Conservation (phyloP, 1,140 invertebrate species). For the Drosophila tani region DNA sequence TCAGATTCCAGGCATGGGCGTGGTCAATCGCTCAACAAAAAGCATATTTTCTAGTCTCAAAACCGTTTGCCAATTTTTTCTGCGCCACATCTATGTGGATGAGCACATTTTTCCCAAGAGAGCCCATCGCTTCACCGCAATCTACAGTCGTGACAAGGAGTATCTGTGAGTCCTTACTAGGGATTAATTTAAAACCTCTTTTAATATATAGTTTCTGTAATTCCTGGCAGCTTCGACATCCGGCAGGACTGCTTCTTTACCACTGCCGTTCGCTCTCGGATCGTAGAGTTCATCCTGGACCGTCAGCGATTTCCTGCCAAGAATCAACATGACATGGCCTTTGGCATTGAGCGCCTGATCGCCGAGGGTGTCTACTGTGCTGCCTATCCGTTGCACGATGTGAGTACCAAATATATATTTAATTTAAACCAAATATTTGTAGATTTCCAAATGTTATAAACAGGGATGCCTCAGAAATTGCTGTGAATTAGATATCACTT, state of each 20-base stretch:
- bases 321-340: constrained; percentile 89
- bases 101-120: constrained; percentile 89
- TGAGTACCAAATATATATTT: constrained; percentile 85
- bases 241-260: constrained; percentile 93
- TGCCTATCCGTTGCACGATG: constrained; percentile 96
- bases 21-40: constrained; percentile 87
- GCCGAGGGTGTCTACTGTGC: constrained; percentile 92
- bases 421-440: neutral
- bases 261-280: constrained; percentile 92
- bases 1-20: constrained; percentile 88
- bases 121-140: constrained; percentile 91
- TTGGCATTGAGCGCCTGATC: constrained; percentile 94
- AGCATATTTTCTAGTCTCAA: constrained; percentile 88
- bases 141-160: constrained; percentile 94
- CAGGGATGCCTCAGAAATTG: too few relatives aligned
- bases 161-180: constrained; percentile 89
- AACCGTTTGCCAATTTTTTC: constrained; percentile 87
- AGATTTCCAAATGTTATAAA: too few relatives aligned
- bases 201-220: constrained; percentile 10
- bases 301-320: constrained; percentile 92
- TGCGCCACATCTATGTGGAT: constrained; percentile 88
- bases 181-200: neutral
- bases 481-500: too few relatives aligned
- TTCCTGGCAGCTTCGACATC: constrained; percentile 91
- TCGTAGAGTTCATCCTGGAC: constrained; percentile 96